Evolutionary conservation across 2,888 invertebrate species (phyloP).

Genomic region (Rotaria sp.): DNA sequence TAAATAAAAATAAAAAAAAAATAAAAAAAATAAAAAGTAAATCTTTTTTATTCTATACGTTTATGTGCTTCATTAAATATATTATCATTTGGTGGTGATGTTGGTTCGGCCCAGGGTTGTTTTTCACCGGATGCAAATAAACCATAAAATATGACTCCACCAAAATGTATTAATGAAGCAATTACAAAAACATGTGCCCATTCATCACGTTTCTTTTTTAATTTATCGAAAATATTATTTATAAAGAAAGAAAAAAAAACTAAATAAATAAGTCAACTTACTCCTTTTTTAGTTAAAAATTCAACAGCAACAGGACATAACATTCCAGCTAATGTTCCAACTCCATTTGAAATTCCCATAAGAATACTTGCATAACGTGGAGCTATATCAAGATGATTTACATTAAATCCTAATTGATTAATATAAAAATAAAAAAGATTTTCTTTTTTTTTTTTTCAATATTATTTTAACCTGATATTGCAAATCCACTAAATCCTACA

Average conservation of each 20-base stretch:
- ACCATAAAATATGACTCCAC: constrained; percentile 90
- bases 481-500: constrained; percentile 96
- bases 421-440: background rate
- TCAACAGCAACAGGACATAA: constrained; percentile 89
- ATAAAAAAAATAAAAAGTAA: too few species aligned
- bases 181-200: constrained; percentile 87
- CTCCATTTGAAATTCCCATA: constrained; percentile 96
- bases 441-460: background rate
- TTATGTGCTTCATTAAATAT: background rate
- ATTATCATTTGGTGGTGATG: background rate
- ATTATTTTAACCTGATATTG: constrained; percentile 67
- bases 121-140: constrained; percentile 95
- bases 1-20: too few species aligned
- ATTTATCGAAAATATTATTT: too few species aligned
- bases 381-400: constrained; percentile 94
- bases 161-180: constrained; percentile 87
- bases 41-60: background rate
- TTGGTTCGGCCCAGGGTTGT: constrained; percentile 91
- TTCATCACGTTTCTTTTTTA: constrained; percentile 62
- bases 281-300: constrained; percentile 71
- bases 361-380: constrained; percentile 90
- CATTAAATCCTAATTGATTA: constrained; percentile 73
- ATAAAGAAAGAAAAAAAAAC: too few species aligned
- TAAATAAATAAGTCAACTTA: constrained; percentile 50
- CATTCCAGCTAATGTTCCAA: constrained; percentile 91